A percentile compares a stretch with the other conserved stretches of the same genome.
These are phyloP conservation scores for Capricornis sumatraensis DNA, from an alignment of 2,113 vertebrate genomes.

Conservation along the genomic window DNA sequence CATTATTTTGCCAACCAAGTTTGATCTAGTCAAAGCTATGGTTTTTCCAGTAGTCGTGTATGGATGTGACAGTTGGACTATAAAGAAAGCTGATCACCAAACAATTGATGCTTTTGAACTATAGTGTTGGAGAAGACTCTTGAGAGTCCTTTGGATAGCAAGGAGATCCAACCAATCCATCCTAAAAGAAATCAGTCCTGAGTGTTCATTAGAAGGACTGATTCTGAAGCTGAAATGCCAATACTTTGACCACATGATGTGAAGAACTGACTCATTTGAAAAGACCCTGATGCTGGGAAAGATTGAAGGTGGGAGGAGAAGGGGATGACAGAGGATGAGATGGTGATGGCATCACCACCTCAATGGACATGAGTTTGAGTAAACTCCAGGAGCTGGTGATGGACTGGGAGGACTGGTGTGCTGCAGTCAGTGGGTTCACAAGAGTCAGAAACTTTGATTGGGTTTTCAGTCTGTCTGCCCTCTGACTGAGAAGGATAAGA, in stretches of 20 bases:
- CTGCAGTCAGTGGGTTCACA: background rate
- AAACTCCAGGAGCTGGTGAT: background rate
- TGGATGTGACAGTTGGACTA: background rate
- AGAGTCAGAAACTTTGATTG: background rate
- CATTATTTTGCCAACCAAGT: background rate
- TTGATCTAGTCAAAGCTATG: background rate
- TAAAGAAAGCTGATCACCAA: background rate
- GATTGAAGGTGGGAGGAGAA: fast-evolving
- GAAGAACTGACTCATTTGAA: background rate
- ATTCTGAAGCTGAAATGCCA: background rate
- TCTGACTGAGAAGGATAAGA: background rate
- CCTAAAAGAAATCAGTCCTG: background rate
- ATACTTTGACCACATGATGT: background rate
- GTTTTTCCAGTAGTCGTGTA: background rate
- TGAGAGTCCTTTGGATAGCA: background rate
- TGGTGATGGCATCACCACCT: background rate
- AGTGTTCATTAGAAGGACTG: background rate
- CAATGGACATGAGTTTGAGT: background rate
- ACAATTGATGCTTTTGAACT: background rate
- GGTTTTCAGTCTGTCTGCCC: background rate
- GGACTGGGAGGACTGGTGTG: background rate
- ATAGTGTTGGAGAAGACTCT: background rate
- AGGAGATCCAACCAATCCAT: background rate
- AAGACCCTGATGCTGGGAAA: background rate
- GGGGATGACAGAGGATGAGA: background rate